phyloP scores from a whole-genome alignment of 2,888 invertebrate species.

The Trachelus troglodyta region DNA sequence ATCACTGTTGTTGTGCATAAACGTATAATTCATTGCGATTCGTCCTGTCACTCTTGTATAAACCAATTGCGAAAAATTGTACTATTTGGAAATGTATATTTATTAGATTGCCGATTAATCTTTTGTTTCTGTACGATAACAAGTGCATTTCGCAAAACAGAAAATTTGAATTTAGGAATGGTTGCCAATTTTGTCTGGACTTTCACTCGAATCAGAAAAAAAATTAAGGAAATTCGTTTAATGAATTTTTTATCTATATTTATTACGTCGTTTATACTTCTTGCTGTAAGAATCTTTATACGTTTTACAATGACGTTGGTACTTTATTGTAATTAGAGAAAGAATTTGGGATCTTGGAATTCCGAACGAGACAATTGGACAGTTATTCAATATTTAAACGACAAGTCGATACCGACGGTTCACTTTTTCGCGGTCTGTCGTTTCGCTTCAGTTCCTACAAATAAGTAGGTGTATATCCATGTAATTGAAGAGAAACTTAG shows the following conservation, averaged over 20 bases:
- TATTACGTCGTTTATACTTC: not conserved
- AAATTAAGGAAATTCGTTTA: not conserved
- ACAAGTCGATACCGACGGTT: not conserved
- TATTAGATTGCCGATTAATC: not conserved
- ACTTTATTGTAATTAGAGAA: not conserved
- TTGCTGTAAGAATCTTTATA: not conserved
- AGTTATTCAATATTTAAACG: conserved; percentile 7
- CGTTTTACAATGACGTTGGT: not conserved
- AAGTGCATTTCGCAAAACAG: not conserved
- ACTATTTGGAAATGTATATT: not conserved
- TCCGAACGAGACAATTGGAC: not conserved
- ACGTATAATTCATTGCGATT: not conserved
- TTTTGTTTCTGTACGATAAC: not conserved
- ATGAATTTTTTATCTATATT: not conserved
- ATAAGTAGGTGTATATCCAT: conserved; percentile 51
- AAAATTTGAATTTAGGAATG: not conserved
- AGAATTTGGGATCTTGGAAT: not conserved
- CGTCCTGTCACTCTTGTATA: too few relatives aligned
- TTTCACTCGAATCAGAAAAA: not conserved
- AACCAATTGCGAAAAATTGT: not conserved
- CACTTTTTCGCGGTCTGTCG: conserved; percentile 30
- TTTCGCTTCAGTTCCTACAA: conserved; percentile 63
- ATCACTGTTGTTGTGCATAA: not conserved
- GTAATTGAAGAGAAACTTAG: conserved; percentile 60
- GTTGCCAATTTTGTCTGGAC: not conserved